These are phyloP conservation scores for Drosophila pachea DNA, from an alignment of 1,140 invertebrate species.

Conservation along the genomic window DNA sequence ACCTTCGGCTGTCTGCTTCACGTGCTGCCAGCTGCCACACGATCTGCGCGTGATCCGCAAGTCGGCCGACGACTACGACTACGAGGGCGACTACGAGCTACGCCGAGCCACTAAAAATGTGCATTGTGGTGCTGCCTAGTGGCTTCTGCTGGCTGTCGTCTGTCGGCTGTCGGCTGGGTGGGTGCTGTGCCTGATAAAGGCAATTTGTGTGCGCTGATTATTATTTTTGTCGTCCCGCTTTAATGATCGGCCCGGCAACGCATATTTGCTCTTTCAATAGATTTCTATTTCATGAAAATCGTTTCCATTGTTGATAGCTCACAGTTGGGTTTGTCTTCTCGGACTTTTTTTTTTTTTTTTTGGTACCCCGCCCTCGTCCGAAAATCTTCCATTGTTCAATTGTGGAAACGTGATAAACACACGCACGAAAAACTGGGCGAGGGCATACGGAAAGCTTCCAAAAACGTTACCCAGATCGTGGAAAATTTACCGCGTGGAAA, in stretches of 20 bases:
- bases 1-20: slow-evolving; percentile 57
- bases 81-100: no score
- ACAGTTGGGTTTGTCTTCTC: no score
- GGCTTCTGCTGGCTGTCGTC: slow-evolving; percentile 5
- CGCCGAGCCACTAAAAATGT: slow-evolving; percentile 25
- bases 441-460: slow-evolving; percentile 57
- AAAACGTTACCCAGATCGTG: slow-evolving; percentile 40
- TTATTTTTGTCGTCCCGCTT: slow-evolving; percentile 21
- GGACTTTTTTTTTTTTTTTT: neutral
- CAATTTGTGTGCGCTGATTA: slow-evolving; percentile 52
- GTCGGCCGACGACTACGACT: slow-evolving; percentile 48
- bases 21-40: slow-evolving; percentile 51
- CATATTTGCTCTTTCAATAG: neutral
- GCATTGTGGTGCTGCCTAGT: slow-evolving; percentile 13
- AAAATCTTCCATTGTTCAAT: slow-evolving; percentile 57
- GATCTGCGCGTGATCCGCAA: slow-evolving; percentile 59
- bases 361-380: slow-evolving; percentile 15
- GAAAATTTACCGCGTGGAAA: slow-evolving; percentile 50
- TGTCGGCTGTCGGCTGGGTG: neutral
- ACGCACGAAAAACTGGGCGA: slow-evolving; percentile 2
- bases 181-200: slow-evolving; percentile 53
- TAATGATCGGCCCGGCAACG: slow-evolving; percentile 23
- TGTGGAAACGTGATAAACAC: slow-evolving; percentile 53
- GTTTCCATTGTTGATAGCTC: no score
- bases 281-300: neutral